These are phyloP conservation scores for Xestia rhomboidea DNA, from an alignment of 2,888 invertebrate species.

Conservation along the genomic window DNA sequence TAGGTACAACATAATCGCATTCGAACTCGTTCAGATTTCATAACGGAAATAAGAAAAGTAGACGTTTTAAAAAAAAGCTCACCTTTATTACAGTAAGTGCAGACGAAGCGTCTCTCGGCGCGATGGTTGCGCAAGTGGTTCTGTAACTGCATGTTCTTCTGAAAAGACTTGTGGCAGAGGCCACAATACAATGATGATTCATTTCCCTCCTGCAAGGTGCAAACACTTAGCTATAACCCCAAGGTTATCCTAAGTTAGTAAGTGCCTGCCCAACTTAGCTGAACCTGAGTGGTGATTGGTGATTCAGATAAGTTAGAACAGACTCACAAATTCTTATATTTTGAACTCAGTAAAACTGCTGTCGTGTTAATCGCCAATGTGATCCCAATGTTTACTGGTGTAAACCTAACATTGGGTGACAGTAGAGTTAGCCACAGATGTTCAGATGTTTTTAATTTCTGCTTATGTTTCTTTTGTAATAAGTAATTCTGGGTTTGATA, in stretches of 20 bases:
- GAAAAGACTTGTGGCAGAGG: conserved; percentile 88
- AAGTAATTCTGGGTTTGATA: background rate
- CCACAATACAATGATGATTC: conserved; percentile 82
- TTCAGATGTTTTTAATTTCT: background rate
- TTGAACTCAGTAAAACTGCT: background rate
- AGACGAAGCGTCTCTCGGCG: conserved; percentile 88
- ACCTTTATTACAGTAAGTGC: conserved; percentile 90
- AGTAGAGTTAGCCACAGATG: background rate
- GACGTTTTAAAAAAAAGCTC: conserved; percentile 6
- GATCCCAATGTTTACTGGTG: background rate
- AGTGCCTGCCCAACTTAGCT: conserved; percentile 1
- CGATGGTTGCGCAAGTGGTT: conserved; percentile 88
- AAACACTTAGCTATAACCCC: conserved; percentile 34
- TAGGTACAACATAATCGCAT: too few relatives aligned
- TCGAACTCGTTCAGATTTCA: background rate
- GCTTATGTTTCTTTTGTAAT: background rate
- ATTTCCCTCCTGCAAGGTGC: conserved; percentile 76
- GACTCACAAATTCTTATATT: background rate
- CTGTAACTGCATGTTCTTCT: conserved; percentile 87
- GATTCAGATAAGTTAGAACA: conserved; percentile 7
- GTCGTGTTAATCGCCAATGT: background rate
- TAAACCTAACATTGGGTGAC: background rate
- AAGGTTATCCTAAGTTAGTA: conserved; percentile 4
- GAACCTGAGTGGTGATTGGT: conserved; percentile 7
- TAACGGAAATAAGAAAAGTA: background rate